These are phyloP conservation scores for Micromys minutus DNA, from an alignment of 2,113 vertebrate genomes.

Conservation along the genomic window DNA sequence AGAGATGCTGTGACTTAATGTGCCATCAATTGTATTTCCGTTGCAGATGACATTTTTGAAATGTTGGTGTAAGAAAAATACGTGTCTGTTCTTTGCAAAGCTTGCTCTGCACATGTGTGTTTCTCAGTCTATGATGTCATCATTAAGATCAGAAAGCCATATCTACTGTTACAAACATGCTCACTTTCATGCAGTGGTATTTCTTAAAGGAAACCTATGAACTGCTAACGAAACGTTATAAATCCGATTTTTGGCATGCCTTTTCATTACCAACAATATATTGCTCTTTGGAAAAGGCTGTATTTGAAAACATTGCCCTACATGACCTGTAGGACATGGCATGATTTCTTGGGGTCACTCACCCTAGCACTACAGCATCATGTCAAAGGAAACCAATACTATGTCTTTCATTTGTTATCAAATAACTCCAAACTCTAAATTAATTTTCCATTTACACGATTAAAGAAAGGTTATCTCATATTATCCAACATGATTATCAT, in stretches of 20 bases:
- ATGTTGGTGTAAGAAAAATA: background rate
- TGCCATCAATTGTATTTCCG: background rate
- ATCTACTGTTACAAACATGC: background rate
- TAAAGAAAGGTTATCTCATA: background rate
- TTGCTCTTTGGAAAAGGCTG: background rate
- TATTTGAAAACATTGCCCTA: background rate
- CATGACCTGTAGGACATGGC: background rate
- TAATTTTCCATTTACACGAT: background rate
- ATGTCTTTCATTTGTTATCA: slow-evolving; percentile 5
- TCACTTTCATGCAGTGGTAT: background rate
- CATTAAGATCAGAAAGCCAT: background rate
- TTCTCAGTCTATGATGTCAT: background rate
- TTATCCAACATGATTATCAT: background rate
- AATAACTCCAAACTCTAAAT: slow-evolving; percentile 9
- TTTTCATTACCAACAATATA: slow-evolving; percentile 1
- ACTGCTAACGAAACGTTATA: background rate
- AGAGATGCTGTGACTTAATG: background rate
- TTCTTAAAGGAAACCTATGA: slow-evolving; percentile 25
- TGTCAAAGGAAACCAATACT: background rate
- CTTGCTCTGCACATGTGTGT: background rate
- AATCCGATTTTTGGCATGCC: background rate
- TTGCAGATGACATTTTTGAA: background rate
- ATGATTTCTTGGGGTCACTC: background rate
- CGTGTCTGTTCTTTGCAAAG: background rate
- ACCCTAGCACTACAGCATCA: background rate